Evolutionary conservation across 2,888 invertebrate species (phyloP), one percentile per base, ranked within the genome.

Genomic region (Neoitamus cyanurus): DNA sequence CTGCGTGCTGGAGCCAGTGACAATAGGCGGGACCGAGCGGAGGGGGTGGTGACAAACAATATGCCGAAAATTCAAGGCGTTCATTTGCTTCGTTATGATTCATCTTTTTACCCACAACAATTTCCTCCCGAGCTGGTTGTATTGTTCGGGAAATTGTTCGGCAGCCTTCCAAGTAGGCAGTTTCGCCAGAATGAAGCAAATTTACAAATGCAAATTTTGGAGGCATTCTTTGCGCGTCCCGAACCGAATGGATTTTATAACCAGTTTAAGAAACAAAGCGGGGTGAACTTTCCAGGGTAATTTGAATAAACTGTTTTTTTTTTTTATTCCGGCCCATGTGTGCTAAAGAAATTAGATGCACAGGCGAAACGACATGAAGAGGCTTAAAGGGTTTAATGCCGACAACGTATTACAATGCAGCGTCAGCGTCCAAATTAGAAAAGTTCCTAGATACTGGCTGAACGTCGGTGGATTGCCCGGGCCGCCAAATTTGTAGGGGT

Each of bases 81-180:
- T 58, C 58, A 58, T 58, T 58, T 58, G 58, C 25, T 58, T 58
- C 15, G 58, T 58, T 58, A 58, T 58, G 58, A 58, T 58, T 58
- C 58, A 58, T 58, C 58, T 58, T 58, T 58, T 58, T 58, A 25
- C 58, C 58, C 58, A 58, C 58, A 58, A 58, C 58, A 58, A 58
- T 58, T 42, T 58, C 58, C 58, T 58, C 58, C 20, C 58, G 42
- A 58, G 7, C 58, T 20, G 58, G 58, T 58, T 6, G 15, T 48
- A 58, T 58, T 58, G 58, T 58, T 58, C 15, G 25, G 58, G 58
- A 58, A 58, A 58, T 58, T 58, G 25, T 58, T 58, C 20, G 58
- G 25, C 58, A 58, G 58, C 15, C 58, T 58, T 58, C 58, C 58
- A 58, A 58, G 58, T 58, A 58, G 58, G 58, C 58, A 58, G 58